Conservation (phyloP, 2,888 invertebrate genomes). For the Campoplex capitator region DNA sequence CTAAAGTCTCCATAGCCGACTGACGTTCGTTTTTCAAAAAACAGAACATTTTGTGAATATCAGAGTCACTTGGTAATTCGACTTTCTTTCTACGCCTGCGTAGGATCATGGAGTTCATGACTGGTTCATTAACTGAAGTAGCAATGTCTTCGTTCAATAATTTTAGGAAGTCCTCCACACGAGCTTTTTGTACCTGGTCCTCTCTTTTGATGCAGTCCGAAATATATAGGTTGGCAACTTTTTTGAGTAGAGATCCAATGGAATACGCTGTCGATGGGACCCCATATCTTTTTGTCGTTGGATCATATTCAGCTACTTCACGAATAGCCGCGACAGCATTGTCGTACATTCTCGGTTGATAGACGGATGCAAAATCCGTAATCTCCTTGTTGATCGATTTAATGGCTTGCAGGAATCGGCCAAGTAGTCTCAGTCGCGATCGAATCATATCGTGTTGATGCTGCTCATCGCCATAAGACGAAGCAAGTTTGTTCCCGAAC, state of each 20-base stretch:
- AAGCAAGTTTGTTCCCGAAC: slow-evolving; percentile 29
- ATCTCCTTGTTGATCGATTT: slow-evolving; percentile 31
- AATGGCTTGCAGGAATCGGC: slow-evolving; percentile 32
- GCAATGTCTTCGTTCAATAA: slow-evolving; percentile 33
- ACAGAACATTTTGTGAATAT: slow-evolving; percentile 26
- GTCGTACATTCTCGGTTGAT: slow-evolving; percentile 45
- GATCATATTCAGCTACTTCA: not conserved
- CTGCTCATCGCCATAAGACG: slow-evolving; percentile 31
- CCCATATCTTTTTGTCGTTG: not conserved
- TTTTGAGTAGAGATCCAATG: not conserved
- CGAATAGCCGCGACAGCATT: not conserved
- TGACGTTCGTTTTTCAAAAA: slow-evolving; percentile 8
- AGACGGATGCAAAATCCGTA: slow-evolving; percentile 50
- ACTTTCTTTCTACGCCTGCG: slow-evolving; percentile 43
- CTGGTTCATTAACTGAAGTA: slow-evolving; percentile 61
- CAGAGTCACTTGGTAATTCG: slow-evolving; percentile 31
- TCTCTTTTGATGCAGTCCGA: slow-evolving; percentile 38
- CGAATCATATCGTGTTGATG: slow-evolving; percentile 65
- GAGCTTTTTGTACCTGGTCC: not conserved
- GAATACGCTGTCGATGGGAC: not conserved
- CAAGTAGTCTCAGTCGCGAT: slow-evolving; percentile 42
- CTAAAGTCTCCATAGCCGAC: not conserved
- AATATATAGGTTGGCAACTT: not conserved
- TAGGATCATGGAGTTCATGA: slow-evolving; percentile 27
- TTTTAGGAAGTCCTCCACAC: slow-evolving; percentile 17